These are phyloP conservation scores for Actenoides hombroni DNA, from an alignment of 2,113 vertebrate species.

Conservation along the genomic window DNA sequence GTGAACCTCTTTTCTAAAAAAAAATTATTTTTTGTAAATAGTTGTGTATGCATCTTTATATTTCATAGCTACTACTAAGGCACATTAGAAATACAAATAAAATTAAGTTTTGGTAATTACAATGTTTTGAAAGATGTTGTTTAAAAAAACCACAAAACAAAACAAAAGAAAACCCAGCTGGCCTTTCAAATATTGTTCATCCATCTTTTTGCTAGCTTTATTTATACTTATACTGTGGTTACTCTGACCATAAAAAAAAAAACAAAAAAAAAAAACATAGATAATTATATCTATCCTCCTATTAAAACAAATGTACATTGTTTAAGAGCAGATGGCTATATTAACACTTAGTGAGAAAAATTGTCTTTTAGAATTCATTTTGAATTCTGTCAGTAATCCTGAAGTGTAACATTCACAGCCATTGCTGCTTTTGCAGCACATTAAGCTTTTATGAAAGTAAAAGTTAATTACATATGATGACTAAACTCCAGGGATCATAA, in stretches of 20 bases:
- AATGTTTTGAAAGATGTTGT: not conserved
- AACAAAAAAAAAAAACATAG: not conserved
- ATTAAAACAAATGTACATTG: constrained; percentile 27
- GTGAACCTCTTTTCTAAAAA: not conserved
- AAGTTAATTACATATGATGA: constrained; percentile 94
- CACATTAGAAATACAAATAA: not conserved
- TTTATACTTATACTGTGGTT: not conserved
- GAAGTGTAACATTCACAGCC: constrained; percentile 70
- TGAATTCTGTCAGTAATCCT: constrained; percentile 79
- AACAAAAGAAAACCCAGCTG: not conserved
- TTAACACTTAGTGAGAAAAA: constrained; percentile 49
- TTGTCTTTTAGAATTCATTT: constrained; percentile 74
- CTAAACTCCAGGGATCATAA: constrained; percentile 89
- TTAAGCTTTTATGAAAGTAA: constrained; percentile 91
- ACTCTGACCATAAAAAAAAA: not conserved
- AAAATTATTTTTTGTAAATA: not conserved
- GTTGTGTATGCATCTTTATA: not conserved
- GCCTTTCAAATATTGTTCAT: not conserved
- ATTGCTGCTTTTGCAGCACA: constrained; percentile 71
- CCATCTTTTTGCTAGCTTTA: not conserved
- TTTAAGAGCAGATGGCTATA: constrained; percentile 67
- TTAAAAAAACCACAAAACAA: not conserved
- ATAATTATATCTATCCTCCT: not conserved
- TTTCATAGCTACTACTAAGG: not conserved
- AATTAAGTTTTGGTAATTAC: not conserved